Base-by-base conservation (phyloP, 2,113 vertebrate genomes). In the Setophaga coronata region DNA sequence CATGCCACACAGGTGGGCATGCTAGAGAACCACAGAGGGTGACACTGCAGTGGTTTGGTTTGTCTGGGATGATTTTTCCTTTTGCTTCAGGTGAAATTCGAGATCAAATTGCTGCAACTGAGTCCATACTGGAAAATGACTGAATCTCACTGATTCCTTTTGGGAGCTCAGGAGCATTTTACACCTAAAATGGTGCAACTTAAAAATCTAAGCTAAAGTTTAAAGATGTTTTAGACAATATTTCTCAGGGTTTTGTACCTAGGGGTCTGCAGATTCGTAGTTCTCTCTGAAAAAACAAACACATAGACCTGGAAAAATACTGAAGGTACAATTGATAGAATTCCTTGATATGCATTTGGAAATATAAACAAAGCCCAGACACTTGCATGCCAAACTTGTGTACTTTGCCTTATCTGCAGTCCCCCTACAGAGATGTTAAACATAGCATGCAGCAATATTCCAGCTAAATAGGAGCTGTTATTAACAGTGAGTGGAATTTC, bases 271-370 rank as follows among this genome's bases (percentile, higher is more conserved):
- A 61, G 34, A 54, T 19, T 38, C 5, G 8, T 16, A 18, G 7
- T 31, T 67, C 17, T 51, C 28, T 69, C 70, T 58, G 21, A 86
- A 61, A 28, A 87, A 67, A 53, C n/a, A 87, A 67, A 53, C 15
- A 51, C 14, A 15, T 0, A 23, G n/a, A 48, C 25, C 31, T 77
- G 71, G 78, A 88, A 95, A 91, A 96, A 88, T 26, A 93, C 73
- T 9, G 26, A 47, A 76, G 29, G 25, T 40, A 53, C 6, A 6
- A 45, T 54, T 62, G 77, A 81, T 65, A 7, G 10, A 58, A 79
- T 78, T 91, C 61, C 84, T 93, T 79, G 84, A 90, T 73, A 77
- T 10, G 50, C 34, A 28, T 77, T 77, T 57, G 58, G 80, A 93
- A 90, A 65, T 33, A 77, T 5, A 85, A 90, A 67, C 21, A 60